Percentiles rank a stretch among this genome's conserved stretches.
Conservation (phyloP, 2,797 vertebrate genomes). For the Takifugu ocellatus region DNA sequence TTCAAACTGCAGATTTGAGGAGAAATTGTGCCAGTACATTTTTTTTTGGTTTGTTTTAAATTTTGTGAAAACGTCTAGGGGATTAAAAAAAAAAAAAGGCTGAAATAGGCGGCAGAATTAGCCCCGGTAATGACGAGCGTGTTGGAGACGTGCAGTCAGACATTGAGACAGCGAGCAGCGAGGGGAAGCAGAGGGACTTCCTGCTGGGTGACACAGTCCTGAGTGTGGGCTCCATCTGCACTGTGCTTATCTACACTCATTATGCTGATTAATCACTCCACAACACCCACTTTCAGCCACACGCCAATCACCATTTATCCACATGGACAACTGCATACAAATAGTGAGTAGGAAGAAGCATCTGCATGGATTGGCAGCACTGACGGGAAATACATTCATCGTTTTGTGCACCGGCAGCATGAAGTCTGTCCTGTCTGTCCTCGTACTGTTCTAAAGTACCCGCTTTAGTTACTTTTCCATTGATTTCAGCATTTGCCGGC, state of each 20-base stretch:
- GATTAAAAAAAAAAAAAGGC: constrained; percentile 22
- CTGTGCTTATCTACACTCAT: constrained; percentile 69
- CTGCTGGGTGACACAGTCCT: constrained; percentile 67
- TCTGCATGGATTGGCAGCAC: constrained; percentile 23
- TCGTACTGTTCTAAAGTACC: too few relatives aligned
- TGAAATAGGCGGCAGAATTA: constrained; percentile 40
- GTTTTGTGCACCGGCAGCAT: constrained; percentile 1
- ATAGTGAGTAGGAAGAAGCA: constrained; percentile 29
- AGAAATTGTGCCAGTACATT: too few relatives aligned
- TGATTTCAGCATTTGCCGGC: too few relatives aligned
- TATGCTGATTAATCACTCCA: constrained; percentile 73
- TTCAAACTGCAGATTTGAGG: too few relatives aligned
- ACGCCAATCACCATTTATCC: constrained; percentile 73
- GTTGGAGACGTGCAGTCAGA: constrained; percentile 36
- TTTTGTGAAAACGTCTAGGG: not conserved
- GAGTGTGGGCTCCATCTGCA: constrained; percentile 70
- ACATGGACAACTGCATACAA: constrained; percentile 58
- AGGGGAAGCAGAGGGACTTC: constrained; percentile 50
- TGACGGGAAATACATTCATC: constrained; percentile 27
- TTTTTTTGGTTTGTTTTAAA: too few relatives aligned
- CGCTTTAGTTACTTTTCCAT: too few relatives aligned
- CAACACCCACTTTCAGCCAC: constrained; percentile 68
- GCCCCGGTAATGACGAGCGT: constrained; percentile 20
- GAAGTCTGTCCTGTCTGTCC: too few relatives aligned
- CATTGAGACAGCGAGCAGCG: constrained; percentile 25